Evolutionary conservation across 2,888 invertebrate species (phyloP), one percentile per base, ranked within the genome.

Genomic region (Drosophila atroscutellata): DNA sequence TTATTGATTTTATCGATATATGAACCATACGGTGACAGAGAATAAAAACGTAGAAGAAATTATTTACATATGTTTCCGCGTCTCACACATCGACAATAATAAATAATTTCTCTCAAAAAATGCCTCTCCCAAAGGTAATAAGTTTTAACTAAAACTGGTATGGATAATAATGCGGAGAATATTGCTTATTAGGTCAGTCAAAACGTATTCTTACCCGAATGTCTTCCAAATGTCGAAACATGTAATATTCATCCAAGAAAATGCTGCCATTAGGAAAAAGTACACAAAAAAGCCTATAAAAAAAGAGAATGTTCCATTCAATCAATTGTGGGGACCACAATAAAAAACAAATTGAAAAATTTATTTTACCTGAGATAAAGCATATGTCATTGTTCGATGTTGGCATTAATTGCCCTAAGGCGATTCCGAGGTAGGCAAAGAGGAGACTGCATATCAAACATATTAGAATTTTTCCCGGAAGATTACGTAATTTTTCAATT

Each of bases 221-320:
- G 96, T 96, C 94, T 95, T 95, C 96, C 96, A 96, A 92, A 96
- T 96, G 94, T 96, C 96, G 93, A 96, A 95, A 92, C 96, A 96
- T 95, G 96, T 96, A 90, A 96, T 95, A 93, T 96, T 96, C 90
- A 96, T 94, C 96, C 96, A 96, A 60, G 95, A 94, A 91, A 96
- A 96, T 57, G 96, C 95, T 13, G 95, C 95, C 89, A 96, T 94
- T 90, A 96, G 95, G 67, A 95, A 94, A 90, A 96, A 96, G 91
- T 96, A 94, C 86, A 95, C 94, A 57, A 94, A 93, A 91, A 95
- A 96, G 72, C 95, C 96, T 96, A 93, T 36, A 94, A 81, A 62
- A 61, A 60, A 28, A 54, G 24, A 6, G 2, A 28, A 57, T 8
- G 7, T 57, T 26, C 5, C 28, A 28, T 55, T 24, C 3, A 7